A percentile compares a stretch with the other conserved stretches of the same genome.
These are phyloP conservation scores for Anorthoa munda DNA, from an alignment of 2,888 invertebrate species.

Conservation along the genomic window DNA sequence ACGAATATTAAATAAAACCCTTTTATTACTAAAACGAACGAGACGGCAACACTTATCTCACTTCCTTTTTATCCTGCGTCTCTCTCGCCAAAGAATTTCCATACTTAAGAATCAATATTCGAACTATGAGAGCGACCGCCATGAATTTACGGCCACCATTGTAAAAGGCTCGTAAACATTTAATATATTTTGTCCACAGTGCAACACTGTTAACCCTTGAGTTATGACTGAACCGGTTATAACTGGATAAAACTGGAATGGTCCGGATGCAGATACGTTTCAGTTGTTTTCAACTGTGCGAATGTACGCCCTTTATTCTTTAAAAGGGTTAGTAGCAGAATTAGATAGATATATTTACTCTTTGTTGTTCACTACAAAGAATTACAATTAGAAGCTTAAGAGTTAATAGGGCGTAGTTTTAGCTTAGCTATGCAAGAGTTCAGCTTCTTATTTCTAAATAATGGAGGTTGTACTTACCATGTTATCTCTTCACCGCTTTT, in stretches of 20 bases:
- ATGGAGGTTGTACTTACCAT: no score
- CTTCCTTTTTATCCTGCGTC: not conserved
- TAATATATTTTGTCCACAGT: constrained; percentile 54
- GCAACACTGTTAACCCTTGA: constrained; percentile 43
- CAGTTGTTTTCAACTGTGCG: not conserved
- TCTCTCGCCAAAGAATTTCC: constrained; percentile 23
- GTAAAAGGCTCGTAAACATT: constrained; percentile 56
- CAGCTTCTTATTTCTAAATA: no score
- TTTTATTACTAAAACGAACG: constrained; percentile 46
- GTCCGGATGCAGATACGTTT: constrained; percentile 25
- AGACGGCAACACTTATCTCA: constrained; percentile 9
- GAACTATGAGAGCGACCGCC: constrained; percentile 32
- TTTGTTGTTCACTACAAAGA: no score
- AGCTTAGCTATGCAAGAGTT: no score
- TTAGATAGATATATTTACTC: no score
- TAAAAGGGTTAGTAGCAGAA: not conserved
- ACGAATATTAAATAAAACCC: constrained; percentile 45
- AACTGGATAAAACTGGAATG: constrained; percentile 29
- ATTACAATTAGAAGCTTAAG: no score
- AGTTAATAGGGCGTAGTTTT: no score
- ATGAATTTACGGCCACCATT: constrained; percentile 54
- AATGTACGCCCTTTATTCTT: not conserved
- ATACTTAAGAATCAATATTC: constrained; percentile 61
- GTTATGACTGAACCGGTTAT: constrained; percentile 44
- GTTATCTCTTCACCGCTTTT: no score